Evolutionary conservation across 2,888 invertebrate genomes (phyloP).

Genomic region (Campopleginae sp.): DNA sequence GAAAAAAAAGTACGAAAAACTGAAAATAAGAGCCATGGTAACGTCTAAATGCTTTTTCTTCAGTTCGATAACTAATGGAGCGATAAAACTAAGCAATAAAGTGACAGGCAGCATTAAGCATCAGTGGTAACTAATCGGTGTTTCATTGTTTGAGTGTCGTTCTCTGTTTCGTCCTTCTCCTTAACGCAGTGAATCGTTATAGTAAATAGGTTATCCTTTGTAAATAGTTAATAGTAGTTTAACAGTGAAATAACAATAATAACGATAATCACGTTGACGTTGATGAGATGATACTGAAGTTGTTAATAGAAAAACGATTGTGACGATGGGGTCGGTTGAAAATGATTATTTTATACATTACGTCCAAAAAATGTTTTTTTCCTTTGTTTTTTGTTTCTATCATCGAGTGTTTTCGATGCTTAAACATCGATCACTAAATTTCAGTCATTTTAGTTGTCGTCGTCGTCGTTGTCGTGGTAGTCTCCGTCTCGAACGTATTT

Average conservation of each 20-base stretch:
- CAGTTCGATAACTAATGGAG: slow-evolving; percentile 18
- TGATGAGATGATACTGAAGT: slow-evolving; percentile 24
- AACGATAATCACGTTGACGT: slow-evolving; percentile 56
- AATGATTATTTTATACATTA: slow-evolving; percentile 10
- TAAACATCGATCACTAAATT: slow-evolving; percentile 60
- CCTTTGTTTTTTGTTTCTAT: background rate
- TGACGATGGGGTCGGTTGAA: slow-evolving; percentile 24
- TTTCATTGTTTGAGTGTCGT: slow-evolving; percentile 41
- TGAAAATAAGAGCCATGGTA: slow-evolving; percentile 1
- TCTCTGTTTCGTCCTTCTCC: slow-evolving; percentile 10
- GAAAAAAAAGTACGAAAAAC: slow-evolving; percentile 1
- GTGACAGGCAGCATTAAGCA: slow-evolving; percentile 51
- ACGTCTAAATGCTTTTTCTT: slow-evolving; percentile 41
- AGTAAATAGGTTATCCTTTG: slow-evolving; percentile 37
- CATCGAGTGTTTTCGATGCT: slow-evolving; percentile 37
- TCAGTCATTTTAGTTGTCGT: slow-evolving; percentile 58
- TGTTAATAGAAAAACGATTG: slow-evolving; percentile 50
- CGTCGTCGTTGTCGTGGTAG: slow-evolving; percentile 38
- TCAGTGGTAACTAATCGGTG: slow-evolving; percentile 63
- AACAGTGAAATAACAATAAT: slow-evolving; percentile 65
- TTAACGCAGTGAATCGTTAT: slow-evolving; percentile 3
- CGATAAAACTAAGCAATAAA: slow-evolving; percentile 16
- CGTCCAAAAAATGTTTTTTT: slow-evolving; percentile 26
- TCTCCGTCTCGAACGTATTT: slow-evolving; percentile 46
- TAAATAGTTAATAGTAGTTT: slow-evolving; percentile 60